A percentile compares a stretch with the other conserved stretches of the same genome.
phyloP scores from a whole-genome alignment of 2,113 vertebrate species.

The Phodopus roborovskii region DNA sequence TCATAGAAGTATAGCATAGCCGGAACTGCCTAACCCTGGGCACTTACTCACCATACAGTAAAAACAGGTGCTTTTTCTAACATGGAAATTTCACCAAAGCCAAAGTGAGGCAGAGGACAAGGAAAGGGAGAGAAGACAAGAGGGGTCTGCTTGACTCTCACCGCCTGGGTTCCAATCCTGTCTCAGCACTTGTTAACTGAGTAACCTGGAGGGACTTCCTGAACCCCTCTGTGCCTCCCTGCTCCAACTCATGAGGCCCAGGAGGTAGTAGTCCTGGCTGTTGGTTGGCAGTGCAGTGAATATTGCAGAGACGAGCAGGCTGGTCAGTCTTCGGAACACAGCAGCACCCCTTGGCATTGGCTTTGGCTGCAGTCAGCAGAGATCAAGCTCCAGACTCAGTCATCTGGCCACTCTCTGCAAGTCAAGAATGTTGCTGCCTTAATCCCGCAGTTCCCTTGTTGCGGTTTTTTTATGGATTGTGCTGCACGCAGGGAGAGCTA shows the following conservation, averaged over 20 bases:
- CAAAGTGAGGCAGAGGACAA: too few species aligned
- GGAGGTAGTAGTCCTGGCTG: fast-evolving
- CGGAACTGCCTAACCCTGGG: fast-evolving
- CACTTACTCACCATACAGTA: neutral
- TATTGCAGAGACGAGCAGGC: fast-evolving
- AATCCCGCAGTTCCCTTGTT: fast-evolving
- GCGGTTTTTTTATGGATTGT: neutral
- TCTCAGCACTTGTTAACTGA: neutral
- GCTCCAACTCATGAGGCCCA: fast-evolving
- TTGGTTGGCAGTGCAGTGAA: neutral
- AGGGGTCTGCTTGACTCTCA: fast-evolving
- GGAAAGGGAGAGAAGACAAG: neutral
- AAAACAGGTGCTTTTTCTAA: neutral
- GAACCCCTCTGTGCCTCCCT: neutral
- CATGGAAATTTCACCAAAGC: neutral
- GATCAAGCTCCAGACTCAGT: fast-evolving
- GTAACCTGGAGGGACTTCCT: fast-evolving
- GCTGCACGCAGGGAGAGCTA: neutral
- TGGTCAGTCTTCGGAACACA: neutral
- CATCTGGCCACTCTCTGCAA: neutral
- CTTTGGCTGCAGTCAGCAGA: fast-evolving
- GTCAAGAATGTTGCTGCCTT: neutral
- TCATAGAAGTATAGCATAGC: neutral
- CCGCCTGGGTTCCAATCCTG: fast-evolving
- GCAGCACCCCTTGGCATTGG: fast-evolving